These are phyloP conservation scores for Scalopus aquaticus DNA, from an alignment of 2,113 vertebrate species.

Conservation along the genomic window DNA sequence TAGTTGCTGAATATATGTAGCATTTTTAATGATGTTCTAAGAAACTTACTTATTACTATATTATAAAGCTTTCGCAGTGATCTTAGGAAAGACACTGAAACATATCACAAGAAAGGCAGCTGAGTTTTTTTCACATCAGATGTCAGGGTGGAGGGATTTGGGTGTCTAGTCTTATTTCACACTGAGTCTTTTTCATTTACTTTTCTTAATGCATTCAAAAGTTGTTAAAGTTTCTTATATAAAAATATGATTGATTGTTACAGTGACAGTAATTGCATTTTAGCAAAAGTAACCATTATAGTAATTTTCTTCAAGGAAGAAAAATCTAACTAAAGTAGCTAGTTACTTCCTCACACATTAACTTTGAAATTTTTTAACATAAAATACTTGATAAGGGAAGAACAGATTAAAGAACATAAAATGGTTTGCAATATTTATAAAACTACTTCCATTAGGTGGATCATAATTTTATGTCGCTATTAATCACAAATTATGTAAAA, in stretches of 20 bases:
- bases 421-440: slow-evolving; percentile 71
- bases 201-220: slow-evolving; percentile 84
- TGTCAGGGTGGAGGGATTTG: slow-evolving; percentile 49
- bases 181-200: slow-evolving; percentile 78
- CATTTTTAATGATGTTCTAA: slow-evolving; percentile 51
- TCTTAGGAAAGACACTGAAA: slow-evolving; percentile 68
- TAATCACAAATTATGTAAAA: slow-evolving; percentile 73
- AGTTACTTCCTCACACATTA: slow-evolving; percentile 88
- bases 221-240: slow-evolving; percentile 84
- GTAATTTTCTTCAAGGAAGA: slow-evolving; percentile 88
- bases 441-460: slow-evolving; percentile 63
- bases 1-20: slow-evolving; percentile 18
- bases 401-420: slow-evolving; percentile 83
- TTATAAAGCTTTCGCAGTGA: slow-evolving; percentile 43
- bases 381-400: slow-evolving; percentile 81
- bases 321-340: slow-evolving; percentile 87
- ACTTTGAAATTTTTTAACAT: slow-evolving; percentile 83
- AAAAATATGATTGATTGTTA: slow-evolving; percentile 89
- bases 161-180: slow-evolving; percentile 74
- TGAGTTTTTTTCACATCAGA: slow-evolving; percentile 64
- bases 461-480: slow-evolving; percentile 73
- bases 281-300: slow-evolving; percentile 90
- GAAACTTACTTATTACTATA: slow-evolving; percentile 53
- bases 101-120: slow-evolving; percentile 49
- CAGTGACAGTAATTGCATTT: slow-evolving; percentile 91